A percentile compares a stretch with the other conserved stretches of the same genome.
Conservation (phyloP, 92 coral and sea anemone genomes). For the Pocillopora grandis region DNA sequence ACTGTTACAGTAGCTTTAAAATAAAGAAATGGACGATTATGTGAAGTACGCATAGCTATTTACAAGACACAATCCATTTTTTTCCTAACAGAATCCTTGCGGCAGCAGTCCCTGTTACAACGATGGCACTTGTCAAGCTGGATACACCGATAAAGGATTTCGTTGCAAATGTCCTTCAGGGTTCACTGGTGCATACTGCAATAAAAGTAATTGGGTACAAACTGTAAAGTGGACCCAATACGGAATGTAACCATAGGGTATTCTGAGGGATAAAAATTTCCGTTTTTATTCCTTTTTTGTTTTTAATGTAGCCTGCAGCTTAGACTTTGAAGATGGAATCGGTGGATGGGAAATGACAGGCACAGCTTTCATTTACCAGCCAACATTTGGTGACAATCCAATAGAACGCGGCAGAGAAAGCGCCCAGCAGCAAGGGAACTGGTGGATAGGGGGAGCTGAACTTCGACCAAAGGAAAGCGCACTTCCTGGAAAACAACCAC, state of each 20-base stretch:
- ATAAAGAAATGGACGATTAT: too few relatives aligned
- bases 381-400: conserved; percentile 68
- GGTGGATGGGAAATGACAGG: conserved; percentile 55
- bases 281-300: not conserved
- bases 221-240: not conserved
- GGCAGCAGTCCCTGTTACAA: conserved; percentile 13
- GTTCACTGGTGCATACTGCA: not conserved
- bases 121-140: conserved; percentile 4
- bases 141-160: conserved; percentile 18
- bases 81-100: not conserved
- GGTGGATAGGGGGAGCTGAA: conserved; percentile 72
- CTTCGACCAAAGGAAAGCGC: conserved; percentile 40
- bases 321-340: conserved; percentile 65
- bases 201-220: not conserved
- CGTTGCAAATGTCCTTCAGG: conserved; percentile 3
- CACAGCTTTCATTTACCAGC: conserved; percentile 52
- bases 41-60: too few relatives aligned
- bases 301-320: conserved; percentile 20
- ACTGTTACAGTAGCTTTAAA: too few relatives aligned
- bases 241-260: not conserved
- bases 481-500: conserved; percentile 37
- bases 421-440: conserved; percentile 53
- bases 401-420: conserved; percentile 45
- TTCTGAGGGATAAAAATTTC: not conserved
- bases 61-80: not conserved